Conservation (phyloP, 1,140 invertebrate species). For the Pomacea maculata region DNA sequence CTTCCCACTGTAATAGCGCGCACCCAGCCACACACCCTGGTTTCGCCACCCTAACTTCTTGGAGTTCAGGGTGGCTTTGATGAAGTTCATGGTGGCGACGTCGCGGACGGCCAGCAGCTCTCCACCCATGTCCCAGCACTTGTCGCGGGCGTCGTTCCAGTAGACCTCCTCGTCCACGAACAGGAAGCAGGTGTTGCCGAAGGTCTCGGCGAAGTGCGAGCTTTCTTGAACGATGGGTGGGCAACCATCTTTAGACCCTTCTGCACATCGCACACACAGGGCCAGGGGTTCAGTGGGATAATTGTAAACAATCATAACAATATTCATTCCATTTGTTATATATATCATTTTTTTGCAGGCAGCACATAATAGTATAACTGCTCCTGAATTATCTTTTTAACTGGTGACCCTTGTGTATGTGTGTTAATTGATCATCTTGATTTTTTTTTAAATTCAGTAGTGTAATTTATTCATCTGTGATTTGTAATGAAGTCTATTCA, state of each 20-base stretch:
- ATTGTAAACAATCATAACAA: too few relatives aligned
- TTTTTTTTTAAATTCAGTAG: too few relatives aligned
- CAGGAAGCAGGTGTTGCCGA: slow-evolving; percentile 42
- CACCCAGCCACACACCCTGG: slow-evolving; percentile 53
- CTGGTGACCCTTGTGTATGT: too few relatives aligned
- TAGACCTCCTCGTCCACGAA: slow-evolving; percentile 47
- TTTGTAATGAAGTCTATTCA: too few relatives aligned
- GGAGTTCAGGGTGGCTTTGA: slow-evolving; percentile 41
- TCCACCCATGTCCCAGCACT: slow-evolving; percentile 46
- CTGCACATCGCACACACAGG: background rate
- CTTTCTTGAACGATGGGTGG: slow-evolving; percentile 11
- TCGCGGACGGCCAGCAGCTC: slow-evolving; percentile 39
- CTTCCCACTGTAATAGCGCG: slow-evolving; percentile 26
- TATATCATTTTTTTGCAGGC: too few relatives aligned
- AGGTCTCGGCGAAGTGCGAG: slow-evolving; percentile 10
- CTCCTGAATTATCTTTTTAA: too few relatives aligned
- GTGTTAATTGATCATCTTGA: too few relatives aligned
- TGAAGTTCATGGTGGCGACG: slow-evolving; percentile 44
- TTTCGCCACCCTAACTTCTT: slow-evolving; percentile 38
- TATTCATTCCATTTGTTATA: too few relatives aligned
- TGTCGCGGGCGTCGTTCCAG: slow-evolving; percentile 40
- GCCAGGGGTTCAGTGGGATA: too few relatives aligned
- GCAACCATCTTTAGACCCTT: slow-evolving; percentile 16
- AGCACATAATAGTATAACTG: too few relatives aligned
- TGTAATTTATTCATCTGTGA: too few relatives aligned